phyloP scores from a whole-genome alignment of 2,113 vertebrate species.

The Festucalex cinctus region DNA sequence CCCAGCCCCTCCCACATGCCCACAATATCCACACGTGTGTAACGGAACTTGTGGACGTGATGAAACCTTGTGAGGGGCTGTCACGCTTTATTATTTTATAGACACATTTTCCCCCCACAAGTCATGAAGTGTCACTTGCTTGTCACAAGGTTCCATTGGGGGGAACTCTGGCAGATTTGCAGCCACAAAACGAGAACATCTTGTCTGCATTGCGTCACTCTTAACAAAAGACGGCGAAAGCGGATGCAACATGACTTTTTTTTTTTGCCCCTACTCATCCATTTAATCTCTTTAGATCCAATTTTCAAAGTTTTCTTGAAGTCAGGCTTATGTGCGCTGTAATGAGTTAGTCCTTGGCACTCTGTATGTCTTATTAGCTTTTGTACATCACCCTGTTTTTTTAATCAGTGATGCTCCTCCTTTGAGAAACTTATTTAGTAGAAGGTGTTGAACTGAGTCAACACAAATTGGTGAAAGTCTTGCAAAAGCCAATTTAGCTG shows the following conservation, averaged over 20 bases:
- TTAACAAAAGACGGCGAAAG: conserved; percentile 27
- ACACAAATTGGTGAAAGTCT: conserved; percentile 5
- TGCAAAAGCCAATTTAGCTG: conserved; percentile 2
- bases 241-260: conserved; percentile 31
- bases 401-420: background rate
- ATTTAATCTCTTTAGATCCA: conserved; percentile 32
- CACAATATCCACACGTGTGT: background rate
- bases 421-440: conserved; percentile 2
- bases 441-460: conserved; percentile 8
- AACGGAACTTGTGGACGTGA: background rate
- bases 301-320: conserved; percentile 28
- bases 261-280: conserved; percentile 24
- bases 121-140: conserved; percentile 54
- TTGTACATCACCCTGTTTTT: conserved; percentile 3
- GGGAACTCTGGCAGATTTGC: conserved; percentile 49
- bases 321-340: conserved; percentile 10
- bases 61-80: conserved; percentile 11
- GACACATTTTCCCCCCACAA: conserved; percentile 26
- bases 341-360: conserved; percentile 13
- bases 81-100: conserved; percentile 50
- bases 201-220: conserved; percentile 48
- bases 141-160: conserved; percentile 45
- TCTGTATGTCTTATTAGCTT: background rate
- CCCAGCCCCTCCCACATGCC: background rate
- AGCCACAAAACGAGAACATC: conserved; percentile 44